Base-by-base conservation (phyloP, 2,888 invertebrate genomes). In the Mellilla xanthometata region DNA sequence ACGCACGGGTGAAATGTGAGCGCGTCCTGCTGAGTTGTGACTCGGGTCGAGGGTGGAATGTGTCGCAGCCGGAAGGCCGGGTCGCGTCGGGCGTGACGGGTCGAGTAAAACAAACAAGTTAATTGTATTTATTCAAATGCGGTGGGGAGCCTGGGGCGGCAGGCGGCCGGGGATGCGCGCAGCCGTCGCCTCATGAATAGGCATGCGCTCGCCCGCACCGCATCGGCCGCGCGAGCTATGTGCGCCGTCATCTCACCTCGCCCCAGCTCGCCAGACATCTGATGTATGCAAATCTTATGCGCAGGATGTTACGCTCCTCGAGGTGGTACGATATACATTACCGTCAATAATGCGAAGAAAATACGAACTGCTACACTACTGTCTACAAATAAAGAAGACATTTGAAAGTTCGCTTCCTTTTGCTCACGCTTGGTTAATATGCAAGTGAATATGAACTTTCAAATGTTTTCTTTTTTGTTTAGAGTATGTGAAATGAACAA, bases 51-150 rank as follows among this genome's bases (percentile, higher is more conserved):
- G 68, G 76, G 45, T 64, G 68, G 77, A 76, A 80, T 80, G 71
- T 65, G 68, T 66, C 67, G 59, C 63, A 64, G 63, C 65, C 69
- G 72, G 70, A 68, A 75, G 76, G 72, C 68, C 62, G 68, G 68
- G 70, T 69, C 69, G 68, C 64, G 60, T 49, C 54, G 78, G 77
- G 77, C 73, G 77, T 73, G 66, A 65, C 70, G 61, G 72, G 76
- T 68, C 72, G 74, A 74, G 77, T 76, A 86, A 87, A 87, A 86
- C 88, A 89, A 88, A 89, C 86, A 88, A 89, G 86, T 84, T 87
- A 89, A 89, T 89, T 87, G 87, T 89, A 86, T 88, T 87, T 89
- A 88, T 89, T 89, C 81, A 87, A 88, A 89, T 88, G 80, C 63
- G 76, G 63, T 61, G 63, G 71, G 70, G 72, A 67, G 58, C 60